phyloP scores from a whole-genome alignment of 2,797 vertebrate genomes.

The Acipenser oxyrinchus region DNA sequence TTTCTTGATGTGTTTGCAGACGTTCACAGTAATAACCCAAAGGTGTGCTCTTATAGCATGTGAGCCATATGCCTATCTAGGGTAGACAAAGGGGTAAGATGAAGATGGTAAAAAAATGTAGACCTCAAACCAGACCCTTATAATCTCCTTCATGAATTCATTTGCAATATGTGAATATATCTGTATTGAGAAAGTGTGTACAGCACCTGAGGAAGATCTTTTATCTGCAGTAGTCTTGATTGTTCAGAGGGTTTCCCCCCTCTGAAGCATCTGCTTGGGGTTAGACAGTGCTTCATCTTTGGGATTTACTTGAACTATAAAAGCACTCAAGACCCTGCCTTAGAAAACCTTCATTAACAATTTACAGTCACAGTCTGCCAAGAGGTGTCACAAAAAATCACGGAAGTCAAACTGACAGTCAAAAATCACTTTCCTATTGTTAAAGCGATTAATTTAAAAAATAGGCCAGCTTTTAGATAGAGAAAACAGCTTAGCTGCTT shows the following conservation, averaged over 20 bases:
- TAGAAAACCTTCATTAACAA: slow-evolving; percentile 30
- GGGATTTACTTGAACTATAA: slow-evolving; percentile 13
- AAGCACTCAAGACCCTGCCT: slow-evolving; percentile 12
- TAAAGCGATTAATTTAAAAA: slow-evolving; percentile 47
- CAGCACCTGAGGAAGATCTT: not conserved
- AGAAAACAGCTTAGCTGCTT: slow-evolving; percentile 27
- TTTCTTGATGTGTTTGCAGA: no score
- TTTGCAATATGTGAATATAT: not conserved
- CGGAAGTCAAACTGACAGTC: slow-evolving; percentile 37
- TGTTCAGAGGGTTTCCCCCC: slow-evolving; percentile 11
- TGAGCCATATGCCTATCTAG: no score
- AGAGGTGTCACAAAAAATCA: slow-evolving; percentile 28
- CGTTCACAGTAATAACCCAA: no score
- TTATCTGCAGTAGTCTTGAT: slow-evolving; percentile 1
- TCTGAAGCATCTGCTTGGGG: slow-evolving; percentile 2
- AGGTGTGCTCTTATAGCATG: no score
- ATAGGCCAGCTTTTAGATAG: slow-evolving; percentile 46
- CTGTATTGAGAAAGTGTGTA: not conserved
- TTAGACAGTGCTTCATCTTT: slow-evolving; percentile 6
- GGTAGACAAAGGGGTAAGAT: no score
- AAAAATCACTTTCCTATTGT: slow-evolving; percentile 34
- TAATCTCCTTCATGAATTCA: no score
- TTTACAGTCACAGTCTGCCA: slow-evolving; percentile 29
- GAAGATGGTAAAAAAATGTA: no score
- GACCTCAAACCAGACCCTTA: no score